phyloP scores from a whole-genome alignment of 2,888 invertebrate species.

The Busseola fusca region DNA sequence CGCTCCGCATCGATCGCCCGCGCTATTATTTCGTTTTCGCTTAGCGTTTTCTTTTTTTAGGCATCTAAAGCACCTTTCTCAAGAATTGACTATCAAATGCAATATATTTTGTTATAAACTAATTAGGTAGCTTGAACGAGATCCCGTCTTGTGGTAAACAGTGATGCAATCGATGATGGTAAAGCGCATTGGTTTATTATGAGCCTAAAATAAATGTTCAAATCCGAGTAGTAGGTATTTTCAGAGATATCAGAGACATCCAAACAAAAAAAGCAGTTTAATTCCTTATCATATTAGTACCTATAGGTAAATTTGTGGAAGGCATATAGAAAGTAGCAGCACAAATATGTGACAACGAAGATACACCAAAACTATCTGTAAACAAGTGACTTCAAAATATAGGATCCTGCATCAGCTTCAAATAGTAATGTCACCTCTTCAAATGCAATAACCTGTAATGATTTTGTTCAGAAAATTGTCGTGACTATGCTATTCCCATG shows the following conservation, averaged over 20 bases:
- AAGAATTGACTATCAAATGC: too few species aligned
- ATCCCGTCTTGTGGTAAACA: too few species aligned
- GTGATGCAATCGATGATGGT: too few species aligned
- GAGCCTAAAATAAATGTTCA: not conserved
- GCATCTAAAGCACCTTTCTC: too few species aligned
- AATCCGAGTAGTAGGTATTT: not conserved
- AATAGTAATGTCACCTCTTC: not conserved
- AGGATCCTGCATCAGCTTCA: not conserved
- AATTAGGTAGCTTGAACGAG: too few species aligned
- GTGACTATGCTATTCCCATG: not conserved
- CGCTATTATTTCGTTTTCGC: not conserved
- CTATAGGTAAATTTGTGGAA: not conserved
- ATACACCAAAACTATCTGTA: not conserved
- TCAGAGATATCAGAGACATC: not conserved
- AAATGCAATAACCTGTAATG: not conserved
- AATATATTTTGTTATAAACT: too few species aligned
- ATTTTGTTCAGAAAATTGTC: not conserved
- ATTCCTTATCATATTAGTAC: not conserved
- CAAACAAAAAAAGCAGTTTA: not conserved
- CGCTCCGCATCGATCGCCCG: not conserved
- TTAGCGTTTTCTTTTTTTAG: not conserved
- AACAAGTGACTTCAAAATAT: not conserved
- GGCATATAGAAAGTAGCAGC: too few species aligned
- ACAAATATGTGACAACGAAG: not conserved
- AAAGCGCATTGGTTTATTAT: too few species aligned